Evolutionary conservation across 2,888 invertebrate species (phyloP).

Genomic region (Lamellibrachia columna): DNA sequence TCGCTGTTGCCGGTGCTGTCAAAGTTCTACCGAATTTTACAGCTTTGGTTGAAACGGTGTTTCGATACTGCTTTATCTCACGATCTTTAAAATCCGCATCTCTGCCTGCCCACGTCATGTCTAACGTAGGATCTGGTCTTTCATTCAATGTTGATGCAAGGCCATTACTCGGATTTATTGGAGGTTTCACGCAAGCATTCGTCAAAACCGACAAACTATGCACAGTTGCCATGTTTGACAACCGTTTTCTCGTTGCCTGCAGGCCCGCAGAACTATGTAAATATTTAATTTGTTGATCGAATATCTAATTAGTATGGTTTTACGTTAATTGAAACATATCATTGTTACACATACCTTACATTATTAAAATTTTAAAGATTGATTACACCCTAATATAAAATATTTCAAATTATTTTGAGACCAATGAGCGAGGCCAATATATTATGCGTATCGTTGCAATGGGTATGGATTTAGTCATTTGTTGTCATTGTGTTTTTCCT

Average conservation of each 20-base stretch:
- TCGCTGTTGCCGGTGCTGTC: neutral
- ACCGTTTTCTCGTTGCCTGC: neutral
- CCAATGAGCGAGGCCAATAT: conserved; percentile 1
- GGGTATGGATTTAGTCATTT: neutral
- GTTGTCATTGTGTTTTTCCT: neutral
- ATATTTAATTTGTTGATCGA: neutral
- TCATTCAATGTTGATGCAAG: conserved; percentile 48
- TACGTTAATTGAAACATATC: neutral
- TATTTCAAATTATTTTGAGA: neutral
- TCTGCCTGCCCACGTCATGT: conserved; percentile 21
- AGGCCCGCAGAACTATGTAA: conserved; percentile 10
- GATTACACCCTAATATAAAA: neutral
- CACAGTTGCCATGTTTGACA: conserved; percentile 58
- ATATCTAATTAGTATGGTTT: neutral
- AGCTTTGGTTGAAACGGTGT: conserved; percentile 14
- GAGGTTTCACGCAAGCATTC: conserved; percentile 59
- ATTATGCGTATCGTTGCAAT: neutral
- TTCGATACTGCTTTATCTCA: neutral
- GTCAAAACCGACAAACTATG: conserved; percentile 59
- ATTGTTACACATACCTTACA: neutral
- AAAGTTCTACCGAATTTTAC: conserved; percentile 20
- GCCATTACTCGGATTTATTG: conserved; percentile 55
- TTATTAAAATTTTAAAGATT: neutral
- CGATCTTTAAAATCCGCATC: conserved; percentile 25
- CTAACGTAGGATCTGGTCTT: conserved; percentile 34